A percentile compares a stretch with the other conserved stretches of the same genome.
These are phyloP conservation scores for Zoanthus gigantus DNA, from an alignment of 92 coral and sea anemone species.

Conservation along the genomic window DNA sequence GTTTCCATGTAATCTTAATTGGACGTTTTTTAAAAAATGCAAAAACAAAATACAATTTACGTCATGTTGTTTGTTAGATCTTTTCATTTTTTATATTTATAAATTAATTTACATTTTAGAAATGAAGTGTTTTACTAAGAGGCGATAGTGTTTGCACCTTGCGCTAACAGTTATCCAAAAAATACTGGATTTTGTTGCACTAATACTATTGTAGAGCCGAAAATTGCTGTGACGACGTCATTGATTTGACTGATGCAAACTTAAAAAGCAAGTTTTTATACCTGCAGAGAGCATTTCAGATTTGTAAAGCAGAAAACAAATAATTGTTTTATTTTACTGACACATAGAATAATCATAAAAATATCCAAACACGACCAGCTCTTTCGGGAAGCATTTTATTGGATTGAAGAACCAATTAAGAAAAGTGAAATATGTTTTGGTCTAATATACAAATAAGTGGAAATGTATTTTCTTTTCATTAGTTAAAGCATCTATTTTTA, in stretches of 20 bases:
- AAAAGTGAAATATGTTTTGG: background rate
- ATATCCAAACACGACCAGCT: background rate
- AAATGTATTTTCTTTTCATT: background rate
- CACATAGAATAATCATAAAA: background rate
- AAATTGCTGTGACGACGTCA: background rate
- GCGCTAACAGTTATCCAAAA: background rate
- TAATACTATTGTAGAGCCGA: background rate
- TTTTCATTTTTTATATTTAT: background rate
- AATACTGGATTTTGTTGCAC: background rate
- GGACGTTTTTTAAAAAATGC: background rate
- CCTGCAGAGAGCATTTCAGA: no score
- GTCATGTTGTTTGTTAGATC: background rate
- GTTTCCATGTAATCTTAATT: background rate
- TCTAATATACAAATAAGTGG: background rate
- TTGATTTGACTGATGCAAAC: no score
- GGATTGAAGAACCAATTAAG: background rate
- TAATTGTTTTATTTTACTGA: no score
- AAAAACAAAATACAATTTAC: background rate
- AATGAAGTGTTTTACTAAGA: background rate
- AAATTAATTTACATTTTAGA: background rate
- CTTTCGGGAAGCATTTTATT: background rate
- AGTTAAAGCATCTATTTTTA: background rate
- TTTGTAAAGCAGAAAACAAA: no score
- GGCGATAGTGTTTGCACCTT: background rate
- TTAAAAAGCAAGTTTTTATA: no score